Percentiles rank a stretch among this genome's conserved stretches.
Evolutionary conservation across 2,888 invertebrate genomes (phyloP).

Genomic region (Catocala fraxini): DNA sequence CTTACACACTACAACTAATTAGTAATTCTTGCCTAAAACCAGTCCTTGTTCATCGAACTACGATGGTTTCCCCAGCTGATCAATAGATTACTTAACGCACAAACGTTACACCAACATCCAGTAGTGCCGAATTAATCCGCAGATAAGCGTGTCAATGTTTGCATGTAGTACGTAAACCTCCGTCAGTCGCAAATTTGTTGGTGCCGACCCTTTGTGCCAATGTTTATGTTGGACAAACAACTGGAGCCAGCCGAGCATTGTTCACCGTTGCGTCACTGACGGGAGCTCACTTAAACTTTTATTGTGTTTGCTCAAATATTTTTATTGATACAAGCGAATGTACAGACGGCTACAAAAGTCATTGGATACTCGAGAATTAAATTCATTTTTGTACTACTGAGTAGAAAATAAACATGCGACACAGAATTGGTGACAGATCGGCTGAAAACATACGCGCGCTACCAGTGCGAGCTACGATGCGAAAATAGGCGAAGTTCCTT

Average conservation of each 20-base stretch:
- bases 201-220: constrained; percentile 49
- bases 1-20: too few species aligned
- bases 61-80: too few species aligned
- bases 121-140: constrained; percentile 7
- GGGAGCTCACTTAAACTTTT: constrained; percentile 34
- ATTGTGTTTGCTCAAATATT: constrained; percentile 37
- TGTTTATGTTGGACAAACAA: constrained; percentile 58
- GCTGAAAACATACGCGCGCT: too few species aligned
- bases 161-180: constrained; percentile 7
- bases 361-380: too few species aligned
- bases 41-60: too few species aligned
- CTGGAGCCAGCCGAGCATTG: constrained; percentile 43
- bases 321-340: constrained; percentile 18
- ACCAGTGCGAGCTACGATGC: too few species aligned
- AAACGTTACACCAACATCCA: neutral
- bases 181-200: constrained; percentile 35
- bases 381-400: too few species aligned
- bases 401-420: too few species aligned
- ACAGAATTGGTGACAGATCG: too few species aligned
- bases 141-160: constrained; percentile 7
- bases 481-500: too few species aligned
- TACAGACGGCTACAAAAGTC: neutral
- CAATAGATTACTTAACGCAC: neutral
- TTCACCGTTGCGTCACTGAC: constrained; percentile 48
- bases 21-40: too few species aligned